phyloP scores from a whole-genome alignment of 1,140 invertebrate genomes.

The Daktulosphaira vitifoliae region DNA sequence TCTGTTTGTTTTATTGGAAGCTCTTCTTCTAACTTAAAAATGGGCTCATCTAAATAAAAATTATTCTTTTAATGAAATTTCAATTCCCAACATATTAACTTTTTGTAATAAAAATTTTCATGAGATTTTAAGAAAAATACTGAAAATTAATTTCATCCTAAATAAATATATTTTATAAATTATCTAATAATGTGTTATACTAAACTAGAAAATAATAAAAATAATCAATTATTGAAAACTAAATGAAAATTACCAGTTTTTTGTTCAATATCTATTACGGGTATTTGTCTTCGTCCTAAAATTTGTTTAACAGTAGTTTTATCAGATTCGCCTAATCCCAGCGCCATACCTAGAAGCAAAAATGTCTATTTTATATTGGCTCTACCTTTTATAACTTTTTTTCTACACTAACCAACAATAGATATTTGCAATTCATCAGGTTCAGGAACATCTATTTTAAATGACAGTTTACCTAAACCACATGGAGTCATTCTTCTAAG shows the following conservation, averaged over 20 bases:
- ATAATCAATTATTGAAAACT: too few species aligned
- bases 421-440: constrained; percentile 84
- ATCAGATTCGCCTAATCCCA: constrained; percentile 55
- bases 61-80: not conserved
- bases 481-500: constrained; percentile 73
- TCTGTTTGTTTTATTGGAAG: constrained; percentile 5
- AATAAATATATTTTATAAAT: too few species aligned
- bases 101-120: too few species aligned
- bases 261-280: constrained; percentile 25
- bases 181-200: too few species aligned
- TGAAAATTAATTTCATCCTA: too few species aligned
- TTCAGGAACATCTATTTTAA: constrained; percentile 71
- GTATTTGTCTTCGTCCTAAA: constrained; percentile 28
- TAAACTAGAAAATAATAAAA: too few species aligned
- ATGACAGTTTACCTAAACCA: constrained; percentile 66
- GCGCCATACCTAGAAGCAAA: constrained; percentile 54
- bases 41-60: constrained; percentile 13
- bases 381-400: not conserved
- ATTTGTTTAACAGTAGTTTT: constrained; percentile 37
- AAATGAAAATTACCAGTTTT: constrained; percentile 30
- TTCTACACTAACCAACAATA: constrained; percentile 49
- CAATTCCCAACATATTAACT: not conserved
- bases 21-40: constrained; percentile 30
- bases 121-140: too few species aligned
- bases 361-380: not conserved